These are phyloP conservation scores for Halcyon badia DNA, from an alignment of 2,797 vertebrate species.

Conservation along the genomic window DNA sequence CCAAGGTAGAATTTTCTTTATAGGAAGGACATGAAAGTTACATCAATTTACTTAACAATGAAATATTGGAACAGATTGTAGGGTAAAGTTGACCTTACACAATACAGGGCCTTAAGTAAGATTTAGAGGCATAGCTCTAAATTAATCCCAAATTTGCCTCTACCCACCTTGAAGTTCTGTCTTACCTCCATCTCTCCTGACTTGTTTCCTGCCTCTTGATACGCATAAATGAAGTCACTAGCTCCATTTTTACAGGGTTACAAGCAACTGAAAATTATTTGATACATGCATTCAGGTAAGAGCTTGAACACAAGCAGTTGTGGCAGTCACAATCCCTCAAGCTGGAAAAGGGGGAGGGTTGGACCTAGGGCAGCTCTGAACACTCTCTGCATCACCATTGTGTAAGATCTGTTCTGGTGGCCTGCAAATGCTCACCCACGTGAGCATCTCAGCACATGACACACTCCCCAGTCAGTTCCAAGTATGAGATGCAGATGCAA, in stretches of 20 bases:
- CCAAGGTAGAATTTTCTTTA: constrained; percentile 14
- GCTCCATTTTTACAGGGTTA: not conserved
- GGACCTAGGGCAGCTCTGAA: not conserved
- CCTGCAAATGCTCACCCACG: accelerated
- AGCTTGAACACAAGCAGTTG: not conserved
- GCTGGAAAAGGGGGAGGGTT: not conserved
- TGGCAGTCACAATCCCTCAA: not conserved
- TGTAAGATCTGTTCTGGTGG: not conserved
- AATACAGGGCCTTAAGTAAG: not conserved
- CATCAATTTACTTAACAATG: not conserved
- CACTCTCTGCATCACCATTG: accelerated
- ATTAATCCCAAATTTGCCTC: not conserved
- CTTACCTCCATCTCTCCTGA: not conserved
- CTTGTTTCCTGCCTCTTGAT: not conserved
- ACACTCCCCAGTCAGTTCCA: not conserved
- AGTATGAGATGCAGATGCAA: accelerated
- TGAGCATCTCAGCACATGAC: not conserved
- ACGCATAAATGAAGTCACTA: not conserved
- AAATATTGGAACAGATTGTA: not conserved
- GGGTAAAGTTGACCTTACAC: not conserved
- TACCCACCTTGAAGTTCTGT: not conserved
- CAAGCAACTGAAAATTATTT: not conserved
- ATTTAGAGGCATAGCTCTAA: not conserved
- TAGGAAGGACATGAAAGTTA: not conserved
- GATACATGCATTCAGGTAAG: not conserved